Conservation (phyloP, 2,113 vertebrate species). For the Scolopax mira region DNA sequence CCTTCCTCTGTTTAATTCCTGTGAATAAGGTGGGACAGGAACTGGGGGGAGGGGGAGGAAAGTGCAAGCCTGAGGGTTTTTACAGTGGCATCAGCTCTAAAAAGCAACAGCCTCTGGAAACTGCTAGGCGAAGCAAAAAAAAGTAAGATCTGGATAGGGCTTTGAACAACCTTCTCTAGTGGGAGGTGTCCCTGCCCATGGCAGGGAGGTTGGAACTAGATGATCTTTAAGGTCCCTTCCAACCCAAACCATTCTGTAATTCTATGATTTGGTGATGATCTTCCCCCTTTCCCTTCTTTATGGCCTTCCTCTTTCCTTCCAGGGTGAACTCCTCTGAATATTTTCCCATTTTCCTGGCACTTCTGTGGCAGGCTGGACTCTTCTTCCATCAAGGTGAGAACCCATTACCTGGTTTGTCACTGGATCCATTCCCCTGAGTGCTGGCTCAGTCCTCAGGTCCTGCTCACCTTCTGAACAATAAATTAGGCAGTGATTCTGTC, state of each 20-base stretch:
- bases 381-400: conserved; percentile 87
- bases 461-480: neutral
- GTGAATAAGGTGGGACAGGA: neutral
- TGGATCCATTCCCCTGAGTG: neutral
- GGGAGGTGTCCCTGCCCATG: too few species aligned
- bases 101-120: neutral
- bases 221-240: too few species aligned
- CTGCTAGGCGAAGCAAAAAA: neutral
- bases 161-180: too few species aligned
- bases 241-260: too few species aligned
- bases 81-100: neutral
- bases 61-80: neutral
- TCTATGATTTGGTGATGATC: too few species aligned
- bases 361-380: conserved; percentile 86
- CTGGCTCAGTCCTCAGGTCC: neutral
- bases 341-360: conserved; percentile 86
- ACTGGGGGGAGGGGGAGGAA: accelerated
- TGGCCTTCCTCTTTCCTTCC: neutral
- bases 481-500: neutral
- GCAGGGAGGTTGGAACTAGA: too few species aligned
- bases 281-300: neutral
- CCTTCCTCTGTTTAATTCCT: neutral
- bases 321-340: conserved; percentile 92
- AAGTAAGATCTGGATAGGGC: neutral
- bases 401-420: neutral